These are phyloP conservation scores for Tolypeutes matacus DNA, from an alignment of 2,797 vertebrate genomes.

Conservation along the genomic window DNA sequence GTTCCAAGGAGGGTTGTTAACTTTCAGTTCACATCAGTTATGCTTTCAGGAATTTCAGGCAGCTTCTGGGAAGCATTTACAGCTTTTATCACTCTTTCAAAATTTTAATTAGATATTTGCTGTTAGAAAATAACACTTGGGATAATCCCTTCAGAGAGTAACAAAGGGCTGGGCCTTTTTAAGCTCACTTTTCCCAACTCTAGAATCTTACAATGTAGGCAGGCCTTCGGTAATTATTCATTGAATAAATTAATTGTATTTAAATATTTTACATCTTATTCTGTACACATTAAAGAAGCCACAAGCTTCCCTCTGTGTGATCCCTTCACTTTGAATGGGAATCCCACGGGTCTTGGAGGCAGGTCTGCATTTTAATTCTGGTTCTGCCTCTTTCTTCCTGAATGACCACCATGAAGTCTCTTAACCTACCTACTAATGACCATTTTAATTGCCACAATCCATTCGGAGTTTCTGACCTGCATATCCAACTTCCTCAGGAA, in stretches of 20 bases:
- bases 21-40: neutral
- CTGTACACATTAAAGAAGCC: neutral
- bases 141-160: conserved; percentile 60
- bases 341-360: neutral
- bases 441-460: neutral
- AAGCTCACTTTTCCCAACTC: neutral
- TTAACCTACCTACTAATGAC: neutral
- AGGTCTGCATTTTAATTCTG: neutral
- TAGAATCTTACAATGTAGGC: neutral
- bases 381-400: neutral
- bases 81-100: neutral
- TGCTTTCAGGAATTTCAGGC: conserved; percentile 47
- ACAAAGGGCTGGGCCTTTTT: neutral
- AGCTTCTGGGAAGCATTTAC: conserved; percentile 55
- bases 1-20: conserved; percentile 28
- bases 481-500: neutral
- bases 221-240: neutral
- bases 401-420: neutral
- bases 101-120: conserved; percentile 19
- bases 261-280: conserved; percentile 16
- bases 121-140: conserved; percentile 33
- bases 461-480: neutral
- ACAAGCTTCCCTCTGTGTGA: neutral
- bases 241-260: conserved; percentile 14
- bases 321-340: neutral